Percentiles rank a stretch among this genome's conserved stretches.
Conservation (phyloP, 2,797 vertebrate species). For the Hippoglossus hippoglossus region DNA sequence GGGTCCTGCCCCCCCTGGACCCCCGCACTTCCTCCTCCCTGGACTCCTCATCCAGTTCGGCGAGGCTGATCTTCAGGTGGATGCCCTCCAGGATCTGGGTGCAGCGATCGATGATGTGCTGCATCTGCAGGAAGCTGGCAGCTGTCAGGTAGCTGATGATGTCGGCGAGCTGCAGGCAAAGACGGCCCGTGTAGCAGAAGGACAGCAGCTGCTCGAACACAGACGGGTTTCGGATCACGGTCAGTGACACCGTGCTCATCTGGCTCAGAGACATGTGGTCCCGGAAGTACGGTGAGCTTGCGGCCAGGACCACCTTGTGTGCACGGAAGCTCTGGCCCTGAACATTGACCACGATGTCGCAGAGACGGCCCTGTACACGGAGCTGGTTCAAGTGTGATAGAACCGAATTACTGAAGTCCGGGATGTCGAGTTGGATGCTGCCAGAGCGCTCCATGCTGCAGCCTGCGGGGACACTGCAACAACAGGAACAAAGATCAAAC, state of each 20-base stretch:
- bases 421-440: constrained; percentile 97
- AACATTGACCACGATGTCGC: constrained; percentile 97
- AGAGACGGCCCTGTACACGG: constrained; percentile 95
- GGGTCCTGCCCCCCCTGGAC: constrained; percentile 40
- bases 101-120: constrained; percentile 98
- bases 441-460: constrained; percentile 93
- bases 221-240: constrained; percentile 94
- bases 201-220: constrained; percentile 97
- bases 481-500: not conserved
- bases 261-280: constrained; percentile 99
- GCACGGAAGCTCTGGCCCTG: constrained; percentile 97
- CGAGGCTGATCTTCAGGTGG: constrained; percentile 95
- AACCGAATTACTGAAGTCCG: constrained; percentile 98
- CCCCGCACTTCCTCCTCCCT: constrained; percentile 51
- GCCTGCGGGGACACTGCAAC: constrained; percentile 26
- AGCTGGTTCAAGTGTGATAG: constrained; percentile 96
- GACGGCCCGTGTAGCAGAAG: constrained; percentile 97
- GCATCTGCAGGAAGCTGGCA: constrained; percentile 98
- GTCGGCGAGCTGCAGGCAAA: constrained; percentile 95
- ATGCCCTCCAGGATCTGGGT: constrained; percentile 97
- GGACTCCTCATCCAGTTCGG: constrained; percentile 87
- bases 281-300: constrained; percentile 98
- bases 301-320: constrained; percentile 97
- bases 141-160: constrained; percentile 98
- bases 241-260: constrained; percentile 98